phyloP scores from a whole-genome alignment of 2,113 vertebrate species.

The Camelus bactrianus region DNA sequence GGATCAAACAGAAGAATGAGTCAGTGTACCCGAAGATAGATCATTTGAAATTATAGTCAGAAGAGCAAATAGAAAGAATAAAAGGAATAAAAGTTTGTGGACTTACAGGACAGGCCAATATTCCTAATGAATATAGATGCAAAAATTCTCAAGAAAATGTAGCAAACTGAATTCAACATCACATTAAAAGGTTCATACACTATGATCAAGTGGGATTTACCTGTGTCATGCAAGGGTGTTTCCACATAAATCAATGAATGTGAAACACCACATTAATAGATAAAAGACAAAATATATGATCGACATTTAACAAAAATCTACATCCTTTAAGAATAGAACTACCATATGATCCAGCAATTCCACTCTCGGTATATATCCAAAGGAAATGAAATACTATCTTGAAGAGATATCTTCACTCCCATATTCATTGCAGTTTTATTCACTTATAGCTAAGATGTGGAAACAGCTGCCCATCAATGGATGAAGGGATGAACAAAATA shows the following conservation, averaged over 20 bases:
- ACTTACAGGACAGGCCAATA: neutral
- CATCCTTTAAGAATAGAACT: neutral
- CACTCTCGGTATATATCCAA: neutral
- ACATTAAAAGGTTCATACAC: neutral
- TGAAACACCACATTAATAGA: neutral
- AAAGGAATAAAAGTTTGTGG: too few species aligned
- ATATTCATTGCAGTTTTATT: neutral
- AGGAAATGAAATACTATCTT: neutral
- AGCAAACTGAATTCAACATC: neutral
- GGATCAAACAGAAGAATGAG: too few species aligned
- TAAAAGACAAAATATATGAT: neutral
- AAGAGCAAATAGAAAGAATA: too few species aligned
- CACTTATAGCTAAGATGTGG: neutral
- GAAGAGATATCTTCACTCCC: neutral
- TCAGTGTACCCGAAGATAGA: too few species aligned
- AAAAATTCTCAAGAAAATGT: neutral
- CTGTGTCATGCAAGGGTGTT: neutral
- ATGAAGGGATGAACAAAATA: neutral
- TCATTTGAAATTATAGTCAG: too few species aligned
- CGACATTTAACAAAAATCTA: neutral
- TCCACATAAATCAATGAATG: neutral
- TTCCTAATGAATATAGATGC: neutral
- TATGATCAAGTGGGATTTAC: neutral
- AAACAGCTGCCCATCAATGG: neutral
- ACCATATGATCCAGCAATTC: neutral